Percentiles rank a stretch among this genome's conserved stretches.
Conservation (phyloP, 2,113 vertebrate species). For the Phrynocephalus versicolor region DNA sequence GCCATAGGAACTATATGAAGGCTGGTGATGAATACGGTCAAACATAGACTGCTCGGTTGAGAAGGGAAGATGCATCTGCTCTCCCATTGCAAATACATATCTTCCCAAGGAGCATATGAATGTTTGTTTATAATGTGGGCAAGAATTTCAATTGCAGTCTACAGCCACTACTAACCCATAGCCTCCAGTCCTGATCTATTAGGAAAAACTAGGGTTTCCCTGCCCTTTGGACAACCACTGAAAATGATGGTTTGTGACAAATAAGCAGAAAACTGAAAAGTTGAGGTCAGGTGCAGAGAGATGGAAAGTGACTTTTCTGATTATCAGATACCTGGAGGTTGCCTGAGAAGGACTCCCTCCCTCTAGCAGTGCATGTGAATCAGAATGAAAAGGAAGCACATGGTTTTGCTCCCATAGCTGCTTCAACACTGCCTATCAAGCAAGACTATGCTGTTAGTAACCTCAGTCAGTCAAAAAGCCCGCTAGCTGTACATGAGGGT, state of each 20-base stretch:
- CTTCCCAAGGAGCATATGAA: not conserved
- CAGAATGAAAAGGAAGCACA: not conserved
- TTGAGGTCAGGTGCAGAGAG: no score
- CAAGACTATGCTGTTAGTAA: not conserved
- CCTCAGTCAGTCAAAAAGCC: not conserved
- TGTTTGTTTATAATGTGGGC: not conserved
- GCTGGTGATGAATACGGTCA: not conserved
- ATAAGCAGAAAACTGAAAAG: not conserved
- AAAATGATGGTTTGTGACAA: not conserved
- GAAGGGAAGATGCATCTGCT: not conserved
- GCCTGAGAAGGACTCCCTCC: no score
- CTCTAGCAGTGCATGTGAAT: not conserved
- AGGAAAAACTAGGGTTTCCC: not conserved
- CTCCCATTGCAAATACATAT: not conserved
- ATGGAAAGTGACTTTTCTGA: no score
- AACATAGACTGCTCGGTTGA: not conserved
- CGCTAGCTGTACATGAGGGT: not conserved
- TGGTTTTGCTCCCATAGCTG: not conserved
- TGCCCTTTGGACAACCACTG: not conserved
- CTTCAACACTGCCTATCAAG: not conserved
- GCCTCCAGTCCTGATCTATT: not conserved
- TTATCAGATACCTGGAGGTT: no score
- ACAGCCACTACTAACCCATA: not conserved
- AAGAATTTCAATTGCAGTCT: not conserved
- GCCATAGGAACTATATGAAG: not conserved